These are phyloP conservation scores for Vespertilio murinus DNA, from an alignment of 2,797 vertebrate genomes.

Conservation along the genomic window DNA sequence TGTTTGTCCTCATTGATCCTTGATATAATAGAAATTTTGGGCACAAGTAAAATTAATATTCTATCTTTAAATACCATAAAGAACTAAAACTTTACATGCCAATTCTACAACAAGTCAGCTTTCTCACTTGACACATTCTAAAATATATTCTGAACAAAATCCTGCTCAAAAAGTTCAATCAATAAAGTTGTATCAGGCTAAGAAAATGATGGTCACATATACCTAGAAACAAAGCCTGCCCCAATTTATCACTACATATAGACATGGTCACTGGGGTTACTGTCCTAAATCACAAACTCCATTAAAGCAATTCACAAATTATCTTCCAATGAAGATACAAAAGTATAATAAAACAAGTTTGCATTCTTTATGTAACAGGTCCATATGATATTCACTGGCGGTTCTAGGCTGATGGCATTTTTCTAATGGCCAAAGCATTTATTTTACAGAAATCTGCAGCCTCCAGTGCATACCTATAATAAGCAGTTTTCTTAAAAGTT, in stretches of 20 bases:
- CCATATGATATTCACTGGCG: background rate
- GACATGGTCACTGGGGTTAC: background rate
- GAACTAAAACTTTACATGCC: background rate
- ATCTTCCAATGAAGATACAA: background rate
- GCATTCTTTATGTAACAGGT: background rate
- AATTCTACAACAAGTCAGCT: background rate
- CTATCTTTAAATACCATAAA: background rate
- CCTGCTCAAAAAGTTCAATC: constrained; percentile 8
- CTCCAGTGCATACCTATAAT: background rate
- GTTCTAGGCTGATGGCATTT: background rate
- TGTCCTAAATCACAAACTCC: background rate
- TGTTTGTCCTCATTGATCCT: background rate
- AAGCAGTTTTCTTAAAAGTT: background rate
- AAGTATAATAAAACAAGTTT: background rate
- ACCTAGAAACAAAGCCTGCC: constrained; percentile 15
- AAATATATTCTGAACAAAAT: background rate
- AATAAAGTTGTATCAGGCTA: background rate
- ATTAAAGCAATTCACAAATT: constrained; percentile 34
- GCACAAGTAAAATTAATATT: constrained; percentile 37
- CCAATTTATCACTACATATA: background rate
- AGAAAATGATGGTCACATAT: background rate
- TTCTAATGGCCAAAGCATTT: background rate
- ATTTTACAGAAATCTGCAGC: background rate
- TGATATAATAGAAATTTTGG: constrained; percentile 10
- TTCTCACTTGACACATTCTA: background rate